Percentiles rank a stretch among this genome's conserved stretches.
Evolutionary conservation across 2,797 vertebrate genomes (phyloP).

Genomic region (Clarias platycephalus): DNA sequence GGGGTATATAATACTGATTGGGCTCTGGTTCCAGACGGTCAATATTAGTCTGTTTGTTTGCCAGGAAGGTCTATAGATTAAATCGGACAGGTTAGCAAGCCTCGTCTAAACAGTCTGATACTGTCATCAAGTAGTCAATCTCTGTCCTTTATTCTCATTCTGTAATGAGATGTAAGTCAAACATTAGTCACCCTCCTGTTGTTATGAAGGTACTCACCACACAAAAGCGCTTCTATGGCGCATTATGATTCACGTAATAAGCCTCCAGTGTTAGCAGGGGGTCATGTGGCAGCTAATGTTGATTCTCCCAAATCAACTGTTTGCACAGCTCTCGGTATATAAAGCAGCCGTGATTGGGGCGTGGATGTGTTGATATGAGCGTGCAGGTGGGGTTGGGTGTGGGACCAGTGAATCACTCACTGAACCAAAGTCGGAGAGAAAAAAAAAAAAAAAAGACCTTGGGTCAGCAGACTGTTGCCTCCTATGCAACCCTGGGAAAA

Average conservation of each 20-base stretch:
- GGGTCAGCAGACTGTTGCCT: constrained; percentile 55
- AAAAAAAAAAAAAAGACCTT: constrained; percentile 51
- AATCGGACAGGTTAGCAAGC: constrained; percentile 67
- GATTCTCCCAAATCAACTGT: constrained; percentile 57
- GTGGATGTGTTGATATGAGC: constrained; percentile 59
- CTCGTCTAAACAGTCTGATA: constrained; percentile 74
- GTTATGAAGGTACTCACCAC: constrained; percentile 63
- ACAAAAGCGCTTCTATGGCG: constrained; percentile 57
- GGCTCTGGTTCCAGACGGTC: constrained; percentile 69
- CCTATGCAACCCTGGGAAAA: constrained; percentile 55
- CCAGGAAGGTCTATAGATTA: constrained; percentile 71
- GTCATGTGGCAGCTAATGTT: constrained; percentile 52
- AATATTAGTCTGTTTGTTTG: constrained; percentile 75
- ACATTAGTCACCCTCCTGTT: constrained; percentile 65
- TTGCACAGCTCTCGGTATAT: constrained; percentile 55
- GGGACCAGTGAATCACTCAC: constrained; percentile 48
- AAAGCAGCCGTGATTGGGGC: constrained; percentile 59
- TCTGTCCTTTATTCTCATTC: constrained; percentile 64
- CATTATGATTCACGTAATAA: constrained; percentile 60
- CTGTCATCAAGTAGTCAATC: constrained; percentile 70
- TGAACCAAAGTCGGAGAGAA: constrained; percentile 37
- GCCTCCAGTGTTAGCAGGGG: constrained; percentile 48
- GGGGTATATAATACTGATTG: constrained; percentile 53
- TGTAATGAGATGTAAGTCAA: constrained; percentile 67
- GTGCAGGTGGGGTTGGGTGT: constrained; percentile 52